Base-by-base conservation (phyloP, 2,113 vertebrate genomes). In the Gambusia holbrooki region DNA sequence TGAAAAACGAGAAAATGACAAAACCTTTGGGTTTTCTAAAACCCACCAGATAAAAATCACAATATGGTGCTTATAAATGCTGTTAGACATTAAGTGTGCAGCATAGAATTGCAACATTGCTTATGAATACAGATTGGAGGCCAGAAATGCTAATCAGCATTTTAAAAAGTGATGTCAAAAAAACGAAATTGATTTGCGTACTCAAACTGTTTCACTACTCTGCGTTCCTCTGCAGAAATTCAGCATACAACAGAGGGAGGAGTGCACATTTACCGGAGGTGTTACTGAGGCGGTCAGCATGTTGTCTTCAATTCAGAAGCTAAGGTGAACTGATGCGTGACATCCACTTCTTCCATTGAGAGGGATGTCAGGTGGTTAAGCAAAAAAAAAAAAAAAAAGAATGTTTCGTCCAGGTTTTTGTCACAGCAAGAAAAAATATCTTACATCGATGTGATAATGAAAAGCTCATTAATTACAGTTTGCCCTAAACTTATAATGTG, bases 281-380 rank as follows among this genome's bases (percentile, higher is more conserved):
- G 51, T 54, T 54, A 54, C 64, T 66, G 64, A 69, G 45, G 67
- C 17, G n/a, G 29, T 69, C 67, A 54, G 19, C 29, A 33, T 22
- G 45, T 17, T 22, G 45, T 61, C n/a, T 40, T 40, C 35, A 17
- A 42, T 62, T 42, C 14, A 40, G 70, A 15, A 71, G 54, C 32
- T 12, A 62, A 42, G 58, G 58, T 42, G 14, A 62, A 62, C 54
- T 35, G 60, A 61, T 62, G 58, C 3, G 19, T 58, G 68, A 70
- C 12, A 11, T 54, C 54, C 48, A 27, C 35, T 37, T 5, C 29
- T 35, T n/a, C 40, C 64, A 40, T 28, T 51, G 28, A 54, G 45
- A 17, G 19, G 17, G 22, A 69, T 54, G 9, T 30, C 66, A 69
- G 45, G 28, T 45, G n/a, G 27, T 29, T 22, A 32, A 63, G 15